phyloP scores from a whole-genome alignment of 1,140 invertebrate species.

The Cotesia vestalis region DNA sequence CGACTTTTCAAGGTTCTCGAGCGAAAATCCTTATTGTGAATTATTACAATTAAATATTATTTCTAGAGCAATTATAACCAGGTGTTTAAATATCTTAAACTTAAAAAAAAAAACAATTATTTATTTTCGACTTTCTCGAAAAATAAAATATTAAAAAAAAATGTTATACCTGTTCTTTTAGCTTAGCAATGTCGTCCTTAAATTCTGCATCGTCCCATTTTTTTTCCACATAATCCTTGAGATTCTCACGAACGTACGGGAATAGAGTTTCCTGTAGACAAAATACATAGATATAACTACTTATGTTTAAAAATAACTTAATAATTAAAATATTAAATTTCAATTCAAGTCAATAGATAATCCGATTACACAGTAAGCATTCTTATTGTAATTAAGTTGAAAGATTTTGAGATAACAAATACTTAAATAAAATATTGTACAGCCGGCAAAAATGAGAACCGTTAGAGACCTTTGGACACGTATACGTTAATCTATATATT shows the following conservation, averaged over 20 bases:
- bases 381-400: neutral
- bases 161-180: constrained; percentile 68
- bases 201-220: constrained; percentile 77
- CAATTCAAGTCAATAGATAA: too few relatives aligned
- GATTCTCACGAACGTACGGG: constrained; percentile 79
- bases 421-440: neutral
- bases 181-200: constrained; percentile 72
- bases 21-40: neutral
- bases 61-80: neutral
- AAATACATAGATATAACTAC: constrained; percentile 19
- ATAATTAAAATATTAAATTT: neutral
- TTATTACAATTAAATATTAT: neutral
- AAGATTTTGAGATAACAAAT: neutral
- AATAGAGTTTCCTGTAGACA: constrained; percentile 80
- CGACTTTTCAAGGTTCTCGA: constrained; percentile 6
- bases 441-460: constrained; percentile 21
- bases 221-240: constrained; percentile 75
- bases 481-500: constrained; percentile 5
- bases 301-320: neutral
- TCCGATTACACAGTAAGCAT: neutral
- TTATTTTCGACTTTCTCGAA: neutral
- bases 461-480: constrained; percentile 13
- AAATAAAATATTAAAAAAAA: neutral
- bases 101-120: neutral
- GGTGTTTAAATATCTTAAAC: neutral